These are phyloP conservation scores for Scomber japonicus DNA, from an alignment of 2,113 vertebrate genomes.

Conservation along the genomic window DNA sequence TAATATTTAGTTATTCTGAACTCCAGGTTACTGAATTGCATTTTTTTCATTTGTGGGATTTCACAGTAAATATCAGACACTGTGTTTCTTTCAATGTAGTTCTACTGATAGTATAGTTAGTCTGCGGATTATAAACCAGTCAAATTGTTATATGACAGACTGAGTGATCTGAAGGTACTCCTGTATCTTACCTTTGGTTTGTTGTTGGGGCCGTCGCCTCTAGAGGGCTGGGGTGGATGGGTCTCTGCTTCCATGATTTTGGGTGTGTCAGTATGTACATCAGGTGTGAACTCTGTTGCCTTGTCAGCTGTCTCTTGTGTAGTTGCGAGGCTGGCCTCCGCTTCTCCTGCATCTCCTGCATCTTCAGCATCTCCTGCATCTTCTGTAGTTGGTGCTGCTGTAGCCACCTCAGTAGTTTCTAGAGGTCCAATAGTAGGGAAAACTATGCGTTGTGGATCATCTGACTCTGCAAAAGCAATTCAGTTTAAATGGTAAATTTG, in stretches of 20 bases:
- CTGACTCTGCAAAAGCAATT: conserved; percentile 41
- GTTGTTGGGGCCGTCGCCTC: conserved; percentile 66
- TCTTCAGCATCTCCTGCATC: background rate
- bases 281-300: background rate
- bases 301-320: background rate
- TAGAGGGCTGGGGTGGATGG: conserved; percentile 41
- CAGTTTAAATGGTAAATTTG: background rate
- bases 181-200: conserved; percentile 52
- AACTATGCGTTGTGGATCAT: background rate
- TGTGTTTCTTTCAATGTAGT: background rate
- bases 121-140: background rate
- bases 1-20: no score
- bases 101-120: background rate
- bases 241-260: conserved; percentile 4
- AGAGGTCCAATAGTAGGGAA: background rate
- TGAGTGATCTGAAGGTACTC: background rate
- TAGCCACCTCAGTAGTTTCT: background rate
- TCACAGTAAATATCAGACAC: background rate
- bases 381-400: background rate
- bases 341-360: background rate
- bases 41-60: background rate
- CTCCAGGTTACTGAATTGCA: no score
- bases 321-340: background rate
- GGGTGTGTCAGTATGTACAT: background rate
- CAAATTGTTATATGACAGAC: background rate